Evolutionary conservation across 1,140 invertebrate genomes (phyloP), one percentile per base, ranked within the genome.

Genomic region (Papilio dardanus): DNA sequence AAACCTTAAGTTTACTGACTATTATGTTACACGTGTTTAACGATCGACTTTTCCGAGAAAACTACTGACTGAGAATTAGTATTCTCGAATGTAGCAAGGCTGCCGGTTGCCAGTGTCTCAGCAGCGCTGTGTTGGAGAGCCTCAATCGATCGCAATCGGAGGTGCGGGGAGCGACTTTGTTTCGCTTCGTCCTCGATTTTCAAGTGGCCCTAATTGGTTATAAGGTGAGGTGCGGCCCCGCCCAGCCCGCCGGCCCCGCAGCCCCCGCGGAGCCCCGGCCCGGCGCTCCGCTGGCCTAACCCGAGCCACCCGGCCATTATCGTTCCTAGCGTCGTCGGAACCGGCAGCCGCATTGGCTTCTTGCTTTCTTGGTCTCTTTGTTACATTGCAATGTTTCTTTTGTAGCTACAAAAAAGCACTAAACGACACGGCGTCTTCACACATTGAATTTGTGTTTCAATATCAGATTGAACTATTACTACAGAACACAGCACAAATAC

Each of bases 241-340:
- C 37, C 68, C 54, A 58, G 54, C 24, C 68, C 21, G 67, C 67
- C 67, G 12, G 68, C 68, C 40, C 68, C 68, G 21, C 40, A 42
- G 40, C 16, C 14, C 37, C 40, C 4, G 40, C 40, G 16, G 40
- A 42, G 40, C 40, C 66, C 31, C 54, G 71, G 67, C 58, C 33
- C 24, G 7, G 8, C 40, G 62, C 3, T 16, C 40, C 4, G 65
- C 76, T 46, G 21, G 37, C 74, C 62, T 76, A 66, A 79, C 81
- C 78, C 76, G 74, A 73, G 78, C 79, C 79, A 79, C 81, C 77
- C 76, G 74, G 74, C 79, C 83, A 84, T 84, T 84, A 84, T 83
- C 81, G 81, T 81, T 80, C 77, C 76, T 74, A 79, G 74, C 68
- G 58, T 40, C 77, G 79, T 33, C 73, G 79, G 69, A 62, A 67